Conservation (phyloP, 2,888 invertebrate species). For the Poecilobothrus nobilitatus region DNA sequence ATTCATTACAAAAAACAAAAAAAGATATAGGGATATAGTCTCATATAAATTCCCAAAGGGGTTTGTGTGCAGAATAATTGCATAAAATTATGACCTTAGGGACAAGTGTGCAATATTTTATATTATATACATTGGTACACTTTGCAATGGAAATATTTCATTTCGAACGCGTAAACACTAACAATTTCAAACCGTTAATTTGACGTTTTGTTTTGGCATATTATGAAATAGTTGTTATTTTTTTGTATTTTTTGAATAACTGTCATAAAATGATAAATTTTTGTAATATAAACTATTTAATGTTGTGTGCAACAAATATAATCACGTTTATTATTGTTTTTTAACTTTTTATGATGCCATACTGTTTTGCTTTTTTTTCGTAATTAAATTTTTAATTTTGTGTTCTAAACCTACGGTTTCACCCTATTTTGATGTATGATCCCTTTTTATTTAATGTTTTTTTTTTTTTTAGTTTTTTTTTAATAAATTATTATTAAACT, state of each 20-base stretch:
- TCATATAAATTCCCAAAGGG: not conserved
- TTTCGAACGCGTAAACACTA: too few relatives aligned
- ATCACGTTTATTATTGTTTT: not conserved
- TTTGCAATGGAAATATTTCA: not conserved
- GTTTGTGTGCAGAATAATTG: not conserved
- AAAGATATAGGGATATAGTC: too few relatives aligned
- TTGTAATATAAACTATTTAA: not conserved
- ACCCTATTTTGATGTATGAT: not conserved
- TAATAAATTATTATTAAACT: not conserved
- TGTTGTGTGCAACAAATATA: not conserved
- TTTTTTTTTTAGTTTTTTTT: not conserved
- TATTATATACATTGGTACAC: not conserved
- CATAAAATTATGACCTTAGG: not conserved
- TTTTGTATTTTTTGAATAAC: not conserved
- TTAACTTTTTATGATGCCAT: too few relatives aligned
- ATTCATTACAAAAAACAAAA: too few relatives aligned
- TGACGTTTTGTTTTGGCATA: not conserved
- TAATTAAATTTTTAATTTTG: not conserved
- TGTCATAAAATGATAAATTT: not conserved
- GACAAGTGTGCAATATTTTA: not conserved
- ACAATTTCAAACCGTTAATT: not conserved
- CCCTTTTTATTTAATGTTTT: not conserved
- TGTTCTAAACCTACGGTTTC: not conserved
- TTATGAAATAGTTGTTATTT: too few relatives aligned
- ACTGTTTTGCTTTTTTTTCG: not conserved